Base-by-base conservation (phyloP, 1,140 invertebrate species). In the Penaeus chinensis region DNA sequence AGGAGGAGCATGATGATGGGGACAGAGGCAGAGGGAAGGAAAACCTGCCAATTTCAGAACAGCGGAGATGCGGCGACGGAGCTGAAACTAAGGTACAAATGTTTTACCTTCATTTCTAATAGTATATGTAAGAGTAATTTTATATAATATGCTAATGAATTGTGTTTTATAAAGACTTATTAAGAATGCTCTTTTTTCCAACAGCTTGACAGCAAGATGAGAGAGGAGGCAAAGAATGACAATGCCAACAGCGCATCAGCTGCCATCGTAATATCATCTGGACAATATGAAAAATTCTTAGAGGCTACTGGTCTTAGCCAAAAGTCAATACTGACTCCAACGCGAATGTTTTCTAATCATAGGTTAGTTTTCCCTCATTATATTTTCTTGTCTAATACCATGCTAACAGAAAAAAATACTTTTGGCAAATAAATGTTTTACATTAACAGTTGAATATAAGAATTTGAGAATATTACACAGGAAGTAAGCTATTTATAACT, bases 241-340 rank as follows among this genome's bases (percentile, higher is more conserved):
- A 60, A 78, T 78, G 42, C 47, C 47, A 65, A 27, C 61, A 65
- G 80, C 37, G 27, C 22, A 27, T 20, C 54, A 20, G 63, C 71
- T 22, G 27, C 74, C 24, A 42, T 20, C 18, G 27, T 37, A 27
- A 19, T 24, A 18, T 18, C 8, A 47, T 82, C 22, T 82, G 85
- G 90, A 78, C 93, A 94, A 54, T 95, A 95, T 88, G 95, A 96
- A 91, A 94, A 95, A 91, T 96, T 96, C 90, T 92, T 96, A 27
- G 96, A 96, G 91, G 95, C 95, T 37, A 96, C 95, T 85, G 96
- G 96, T 78, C 93, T 96, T 66, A 96, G 95, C 92, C 95, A 95
- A 88, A 96, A 96, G 92, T 96, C 95, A 11, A 95, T 96, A 90
- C 93, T 96, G 87, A 95, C 95, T 5, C 95, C 95, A 0, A 94